Conservation (phyloP, 2,888 invertebrate genomes). For the Rhagonycha fulva region DNA sequence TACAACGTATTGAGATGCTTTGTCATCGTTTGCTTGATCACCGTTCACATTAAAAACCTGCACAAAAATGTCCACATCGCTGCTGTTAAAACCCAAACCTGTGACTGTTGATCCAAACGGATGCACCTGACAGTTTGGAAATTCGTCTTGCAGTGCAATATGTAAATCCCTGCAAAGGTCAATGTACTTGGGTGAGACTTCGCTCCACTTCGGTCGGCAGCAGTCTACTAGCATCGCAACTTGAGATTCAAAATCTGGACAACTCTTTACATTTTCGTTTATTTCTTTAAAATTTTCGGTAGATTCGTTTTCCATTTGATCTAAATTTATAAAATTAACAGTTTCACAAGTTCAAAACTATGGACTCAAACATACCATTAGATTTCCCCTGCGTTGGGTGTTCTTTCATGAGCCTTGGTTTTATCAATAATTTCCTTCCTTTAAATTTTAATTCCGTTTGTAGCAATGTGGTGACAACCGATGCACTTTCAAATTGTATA, state of each 20-base stretch:
- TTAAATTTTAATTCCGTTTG: slow-evolving; percentile 33
- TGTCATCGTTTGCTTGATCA: slow-evolving; percentile 26
- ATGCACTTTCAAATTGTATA: slow-evolving; percentile 40
- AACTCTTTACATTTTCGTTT: slow-evolving; percentile 31
- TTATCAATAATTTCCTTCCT: slow-evolving; percentile 30
- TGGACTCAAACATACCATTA: not conserved
- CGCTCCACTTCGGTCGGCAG: slow-evolving; percentile 48
- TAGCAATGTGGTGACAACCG: slow-evolving; percentile 37
- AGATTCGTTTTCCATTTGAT: slow-evolving; percentile 2
- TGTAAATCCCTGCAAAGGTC: slow-evolving; percentile 57
- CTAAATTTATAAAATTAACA: not conserved
- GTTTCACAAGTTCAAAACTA: not conserved
- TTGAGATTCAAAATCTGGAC: slow-evolving; percentile 54
- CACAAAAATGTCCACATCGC: slow-evolving; percentile 76
- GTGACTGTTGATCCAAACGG: slow-evolving; percentile 78
- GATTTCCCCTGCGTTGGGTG: not conserved
- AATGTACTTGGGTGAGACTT: slow-evolving; percentile 44
- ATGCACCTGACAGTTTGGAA: slow-evolving; percentile 55
- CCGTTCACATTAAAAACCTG: slow-evolving; percentile 51
- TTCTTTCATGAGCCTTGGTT: slow-evolving; percentile 21
- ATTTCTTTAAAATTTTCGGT: slow-evolving; percentile 33
- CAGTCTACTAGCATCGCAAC: slow-evolving; percentile 49
- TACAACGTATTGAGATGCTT: slow-evolving; percentile 34
- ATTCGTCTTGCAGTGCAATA: slow-evolving; percentile 48
- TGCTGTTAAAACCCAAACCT: slow-evolving; percentile 69